phyloP scores from a whole-genome alignment of 2,888 invertebrate species.

The Steromphala cineraria region DNA sequence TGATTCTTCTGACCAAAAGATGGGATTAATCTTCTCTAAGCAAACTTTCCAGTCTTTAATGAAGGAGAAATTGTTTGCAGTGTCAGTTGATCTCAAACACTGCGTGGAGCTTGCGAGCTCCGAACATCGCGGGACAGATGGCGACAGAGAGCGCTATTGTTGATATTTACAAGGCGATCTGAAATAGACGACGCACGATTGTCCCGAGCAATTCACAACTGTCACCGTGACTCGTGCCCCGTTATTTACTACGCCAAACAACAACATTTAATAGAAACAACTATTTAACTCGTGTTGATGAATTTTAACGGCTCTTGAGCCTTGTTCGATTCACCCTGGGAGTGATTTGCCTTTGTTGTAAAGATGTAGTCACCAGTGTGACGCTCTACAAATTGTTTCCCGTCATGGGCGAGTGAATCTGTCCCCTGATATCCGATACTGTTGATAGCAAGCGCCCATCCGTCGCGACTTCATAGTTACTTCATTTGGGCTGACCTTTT shows the following conservation, averaged over 20 bases:
- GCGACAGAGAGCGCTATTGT: constrained; percentile 2
- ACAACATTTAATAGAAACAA: constrained; percentile 13
- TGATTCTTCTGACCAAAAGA: constrained; percentile 10
- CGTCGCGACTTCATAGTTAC: not conserved
- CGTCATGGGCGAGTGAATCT: not conserved
- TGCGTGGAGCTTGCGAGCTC: not conserved
- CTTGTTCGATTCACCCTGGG: not conserved
- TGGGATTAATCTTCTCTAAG: constrained; percentile 12
- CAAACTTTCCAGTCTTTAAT: constrained; percentile 13
- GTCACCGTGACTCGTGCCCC: not conserved
- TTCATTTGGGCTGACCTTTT: not conserved
- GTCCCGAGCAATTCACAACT: constrained; percentile 19
- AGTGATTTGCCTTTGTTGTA: not conserved
- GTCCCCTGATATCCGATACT: not conserved
- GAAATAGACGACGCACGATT: constrained; percentile 24
- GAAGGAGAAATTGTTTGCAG: constrained; percentile 14
- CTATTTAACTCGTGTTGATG: constrained; percentile 17
- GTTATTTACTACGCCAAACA: constrained; percentile 24
- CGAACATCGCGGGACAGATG: constrained; percentile 19
- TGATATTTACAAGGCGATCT: constrained; percentile 8
- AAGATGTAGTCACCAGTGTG: not conserved
- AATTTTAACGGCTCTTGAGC: constrained; percentile 13
- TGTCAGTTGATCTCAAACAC: not conserved
- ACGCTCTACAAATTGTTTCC: not conserved
- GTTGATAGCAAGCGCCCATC: not conserved